A percentile compares a stretch with the other conserved stretches of the same genome.
phyloP scores from a whole-genome alignment of 2,888 invertebrate genomes.

The Cylloceria caligata region DNA sequence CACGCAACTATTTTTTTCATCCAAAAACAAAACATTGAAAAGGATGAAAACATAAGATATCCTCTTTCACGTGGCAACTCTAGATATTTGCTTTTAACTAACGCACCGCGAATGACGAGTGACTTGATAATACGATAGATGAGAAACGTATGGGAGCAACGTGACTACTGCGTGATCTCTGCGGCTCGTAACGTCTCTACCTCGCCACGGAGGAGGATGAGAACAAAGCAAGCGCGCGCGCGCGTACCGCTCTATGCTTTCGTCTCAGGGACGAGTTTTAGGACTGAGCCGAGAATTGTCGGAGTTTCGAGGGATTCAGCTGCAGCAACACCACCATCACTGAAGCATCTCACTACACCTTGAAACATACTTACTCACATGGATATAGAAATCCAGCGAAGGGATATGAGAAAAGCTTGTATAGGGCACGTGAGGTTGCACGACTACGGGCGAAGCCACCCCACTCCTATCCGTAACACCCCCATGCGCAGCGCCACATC shows the following conservation, averaged over 20 bases:
- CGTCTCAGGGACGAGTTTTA: constrained; percentile 77
- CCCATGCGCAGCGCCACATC: constrained; percentile 53
- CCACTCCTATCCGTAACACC: constrained; percentile 19
- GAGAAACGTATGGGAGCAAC: not conserved
- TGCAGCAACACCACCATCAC: constrained; percentile 38
- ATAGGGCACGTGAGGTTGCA: not conserved
- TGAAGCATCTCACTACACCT: constrained; percentile 7
- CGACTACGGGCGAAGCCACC: constrained; percentile 25
- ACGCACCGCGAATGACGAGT: no score
- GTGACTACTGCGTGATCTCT: constrained; percentile 23
- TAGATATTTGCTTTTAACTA: no score
- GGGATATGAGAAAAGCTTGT: not conserved
- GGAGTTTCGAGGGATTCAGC: constrained; percentile 60
- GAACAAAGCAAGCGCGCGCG: constrained; percentile 43
- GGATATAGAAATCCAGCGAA: not conserved
- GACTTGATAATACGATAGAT: not conserved
- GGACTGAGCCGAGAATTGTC: constrained; percentile 73
- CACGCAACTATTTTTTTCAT: no score
- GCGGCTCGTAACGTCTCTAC: not conserved
- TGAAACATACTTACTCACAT: not conserved
- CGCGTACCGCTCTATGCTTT: constrained; percentile 50
- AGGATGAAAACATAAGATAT: no score
- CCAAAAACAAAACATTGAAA: no score
- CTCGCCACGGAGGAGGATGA: not conserved
- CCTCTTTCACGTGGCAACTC: no score